A percentile compares a stretch with the other conserved stretches of the same genome.
These are phyloP conservation scores for Zingel zingel DNA, from an alignment of 2,113 vertebrate species.

Conservation along the genomic window DNA sequence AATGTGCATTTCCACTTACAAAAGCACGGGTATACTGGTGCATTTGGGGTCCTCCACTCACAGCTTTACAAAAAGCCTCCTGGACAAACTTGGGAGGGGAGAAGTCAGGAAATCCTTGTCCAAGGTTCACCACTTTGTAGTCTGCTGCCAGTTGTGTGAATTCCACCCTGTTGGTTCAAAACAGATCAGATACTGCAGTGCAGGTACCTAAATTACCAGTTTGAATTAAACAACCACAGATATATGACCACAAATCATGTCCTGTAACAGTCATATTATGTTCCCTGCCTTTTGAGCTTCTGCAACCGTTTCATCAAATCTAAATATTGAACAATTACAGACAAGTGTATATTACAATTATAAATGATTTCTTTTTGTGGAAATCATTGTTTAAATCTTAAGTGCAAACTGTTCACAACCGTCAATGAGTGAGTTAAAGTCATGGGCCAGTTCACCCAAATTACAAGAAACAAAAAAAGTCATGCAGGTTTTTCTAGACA, in stretches of 20 bases:
- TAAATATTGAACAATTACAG: background rate
- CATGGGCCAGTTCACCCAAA: background rate
- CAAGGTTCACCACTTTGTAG: constrained; percentile 91
- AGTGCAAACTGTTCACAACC: background rate
- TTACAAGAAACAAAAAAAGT: background rate
- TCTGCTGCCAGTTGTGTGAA: constrained; percentile 85
- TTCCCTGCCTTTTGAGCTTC: background rate
- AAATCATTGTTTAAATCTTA: background rate
- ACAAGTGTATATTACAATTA: background rate
- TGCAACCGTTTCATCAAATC: no score
- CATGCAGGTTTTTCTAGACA: background rate
- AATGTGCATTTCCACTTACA: constrained; percentile 80
- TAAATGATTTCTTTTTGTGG: background rate
- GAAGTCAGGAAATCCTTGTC: constrained; percentile 95
- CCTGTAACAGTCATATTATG: background rate
- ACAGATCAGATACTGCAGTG: background rate
- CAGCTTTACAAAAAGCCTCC: constrained; percentile 86
- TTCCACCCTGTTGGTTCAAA: constrained; percentile 88
- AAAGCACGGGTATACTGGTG: constrained; percentile 95
- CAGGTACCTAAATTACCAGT: background rate
- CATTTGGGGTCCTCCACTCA: constrained; percentile 81
- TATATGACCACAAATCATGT: background rate
- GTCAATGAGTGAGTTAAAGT: background rate
- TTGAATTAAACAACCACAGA: no score
- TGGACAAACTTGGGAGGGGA: constrained; percentile 88